Conservation (phyloP, 2,113 vertebrate genomes). For the Eidolon helvum region DNA sequence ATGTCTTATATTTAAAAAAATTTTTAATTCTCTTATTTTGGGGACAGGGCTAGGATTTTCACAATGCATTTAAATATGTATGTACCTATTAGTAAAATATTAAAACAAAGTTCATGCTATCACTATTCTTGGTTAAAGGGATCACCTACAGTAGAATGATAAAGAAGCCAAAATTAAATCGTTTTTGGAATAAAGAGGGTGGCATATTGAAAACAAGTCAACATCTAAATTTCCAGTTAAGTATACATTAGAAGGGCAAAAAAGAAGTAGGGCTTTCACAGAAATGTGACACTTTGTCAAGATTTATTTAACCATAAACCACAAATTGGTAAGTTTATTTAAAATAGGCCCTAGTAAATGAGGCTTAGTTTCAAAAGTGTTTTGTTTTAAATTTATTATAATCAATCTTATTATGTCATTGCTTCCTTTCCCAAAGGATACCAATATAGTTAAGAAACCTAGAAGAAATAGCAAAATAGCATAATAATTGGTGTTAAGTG, state of each 20-base stretch:
- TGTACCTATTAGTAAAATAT: not conserved
- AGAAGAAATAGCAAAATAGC: constrained; percentile 42
- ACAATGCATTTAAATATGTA: not conserved
- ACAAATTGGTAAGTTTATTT: constrained; percentile 17
- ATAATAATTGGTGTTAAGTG: constrained; percentile 82
- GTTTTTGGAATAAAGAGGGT: not conserved
- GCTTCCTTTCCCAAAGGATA: constrained; percentile 53
- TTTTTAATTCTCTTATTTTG: not conserved
- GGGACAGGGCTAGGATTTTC: not conserved
- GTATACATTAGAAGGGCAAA: not conserved
- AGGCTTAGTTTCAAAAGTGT: constrained; percentile 6
- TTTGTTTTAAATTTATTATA: constrained; percentile 57
- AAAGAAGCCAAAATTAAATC: not conserved
- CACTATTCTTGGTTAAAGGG: not conserved
- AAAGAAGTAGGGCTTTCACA: not conserved
- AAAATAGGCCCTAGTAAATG: not conserved
- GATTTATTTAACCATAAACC: not conserved
- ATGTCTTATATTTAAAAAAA: not conserved
- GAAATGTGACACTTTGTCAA: constrained; percentile 4
- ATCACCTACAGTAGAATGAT: not conserved
- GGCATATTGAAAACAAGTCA: not conserved
- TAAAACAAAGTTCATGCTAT: not conserved
- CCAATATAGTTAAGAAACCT: constrained; percentile 40
- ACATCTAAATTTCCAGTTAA: not conserved
- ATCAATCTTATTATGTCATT: constrained; percentile 59